Evolutionary conservation across 2,797 vertebrate species (phyloP).

Genomic region (Spatula clypeata): DNA sequence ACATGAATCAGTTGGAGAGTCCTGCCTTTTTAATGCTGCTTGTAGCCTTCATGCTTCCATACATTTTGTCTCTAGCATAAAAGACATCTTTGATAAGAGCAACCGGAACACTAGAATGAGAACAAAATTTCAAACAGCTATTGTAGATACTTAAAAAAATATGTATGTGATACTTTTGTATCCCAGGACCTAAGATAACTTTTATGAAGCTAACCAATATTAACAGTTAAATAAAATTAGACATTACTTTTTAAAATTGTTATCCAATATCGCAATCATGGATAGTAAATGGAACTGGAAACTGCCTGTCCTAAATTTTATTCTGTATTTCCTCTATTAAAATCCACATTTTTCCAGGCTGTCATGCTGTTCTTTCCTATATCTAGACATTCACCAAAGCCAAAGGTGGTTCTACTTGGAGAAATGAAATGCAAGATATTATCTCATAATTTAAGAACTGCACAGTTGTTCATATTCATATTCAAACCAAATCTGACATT

Average conservation of each 20-base stretch:
- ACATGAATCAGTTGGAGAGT: background rate
- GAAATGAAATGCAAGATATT: constrained; percentile 11
- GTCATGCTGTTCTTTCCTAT: background rate
- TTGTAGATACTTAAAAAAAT: background rate
- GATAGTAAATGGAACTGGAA: background rate
- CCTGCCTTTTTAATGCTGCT: background rate
- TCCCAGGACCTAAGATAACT: background rate
- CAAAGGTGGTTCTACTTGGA: background rate
- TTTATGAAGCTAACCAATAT: background rate
- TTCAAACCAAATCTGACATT: background rate
- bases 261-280: background rate
- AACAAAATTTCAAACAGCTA: background rate
- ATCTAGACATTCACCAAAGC: constrained; percentile 1
- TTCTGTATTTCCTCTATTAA: background rate
- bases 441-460: background rate
- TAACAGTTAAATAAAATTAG: background rate
- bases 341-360: constrained; percentile 8
- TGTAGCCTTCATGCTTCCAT: background rate
- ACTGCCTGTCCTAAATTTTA: background rate
- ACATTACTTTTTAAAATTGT: background rate
- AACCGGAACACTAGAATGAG: background rate
- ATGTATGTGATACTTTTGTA: background rate
- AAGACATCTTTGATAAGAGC: background rate
- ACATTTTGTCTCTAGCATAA: background rate
- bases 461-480: background rate